Base-by-base conservation (phyloP, 2,113 vertebrate genomes). In the Nansenia antarctica region DNA sequence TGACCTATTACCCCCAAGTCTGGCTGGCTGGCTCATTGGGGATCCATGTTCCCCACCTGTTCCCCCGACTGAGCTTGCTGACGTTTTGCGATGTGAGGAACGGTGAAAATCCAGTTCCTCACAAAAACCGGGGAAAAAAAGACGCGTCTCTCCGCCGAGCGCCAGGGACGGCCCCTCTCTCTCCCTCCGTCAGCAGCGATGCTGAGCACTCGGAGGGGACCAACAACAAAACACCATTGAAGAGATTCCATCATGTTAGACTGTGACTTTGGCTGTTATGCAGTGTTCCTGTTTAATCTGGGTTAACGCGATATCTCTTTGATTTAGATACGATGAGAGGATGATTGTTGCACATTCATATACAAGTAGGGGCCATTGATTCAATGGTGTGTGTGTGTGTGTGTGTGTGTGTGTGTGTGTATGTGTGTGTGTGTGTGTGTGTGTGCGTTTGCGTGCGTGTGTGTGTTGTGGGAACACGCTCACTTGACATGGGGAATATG, bases 1-100 rank as follows among this genome's bases (percentile, higher is more conserved):
- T 91, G 87, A 92, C 87, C 89, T 91, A 90, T 88, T 91, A 84
- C 65, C 39, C 84, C 85, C 80, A 81, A 77, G 84, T 86, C 86
- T 88, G 76, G 80, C 81, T 49, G 45, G 45, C 11, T 71, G 79
- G 77, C 87, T 89, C 88, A 70, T 87, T 90, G 83, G 85, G 85
- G 87, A 89, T 86, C 83, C 85, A 69, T 77, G 60, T 82, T 85
- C 88, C 83, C 82, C 78, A 82, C 84, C 79, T 75, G 59, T 86
- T 89, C 81, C 85, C 71, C 82, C 70, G 70, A 71, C 67, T 24
- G 69, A 86, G 83, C 83, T 79, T 78, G n/a, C n/a, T n/a, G n/a
- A n/a, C n/a, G n/a, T n/a, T n/a, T n/a, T n/a, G n/a, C n/a, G n/a
- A n/a, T n/a, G n/a, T n/a, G n/a, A n/a, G n/a, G n/a, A n/a, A n/a